Evolutionary conservation across 2,113 vertebrate species (phyloP).

Genomic region (Hippoglossus stenolepis): DNA sequence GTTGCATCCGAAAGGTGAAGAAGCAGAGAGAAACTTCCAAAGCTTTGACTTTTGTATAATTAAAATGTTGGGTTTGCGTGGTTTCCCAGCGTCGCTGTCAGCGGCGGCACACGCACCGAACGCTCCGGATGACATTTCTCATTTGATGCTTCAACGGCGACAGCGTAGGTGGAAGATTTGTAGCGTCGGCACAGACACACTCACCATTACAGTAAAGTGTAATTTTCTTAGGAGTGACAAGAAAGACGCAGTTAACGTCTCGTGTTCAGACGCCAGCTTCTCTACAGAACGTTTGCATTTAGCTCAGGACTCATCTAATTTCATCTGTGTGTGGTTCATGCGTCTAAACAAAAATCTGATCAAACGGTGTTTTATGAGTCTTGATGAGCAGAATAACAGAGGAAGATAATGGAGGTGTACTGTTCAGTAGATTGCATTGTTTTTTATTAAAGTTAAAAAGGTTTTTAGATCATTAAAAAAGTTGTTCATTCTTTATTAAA

Average conservation of each 20-base stretch:
- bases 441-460: too few species aligned
- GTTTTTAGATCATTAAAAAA: too few species aligned
- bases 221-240: neutral
- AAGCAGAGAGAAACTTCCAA: neutral
- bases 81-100: neutral
- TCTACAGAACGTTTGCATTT: neutral
- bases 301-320: neutral
- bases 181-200: neutral
- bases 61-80: neutral
- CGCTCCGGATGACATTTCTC: constrained; percentile 30
- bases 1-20: constrained; percentile 1
- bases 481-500: neutral
- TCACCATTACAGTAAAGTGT: neutral
- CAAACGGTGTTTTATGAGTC: too few species aligned
- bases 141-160: constrained; percentile 26
- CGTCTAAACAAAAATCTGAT: neutral
- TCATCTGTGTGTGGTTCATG: neutral
- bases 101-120: neutral
- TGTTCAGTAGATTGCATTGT: too few species aligned
- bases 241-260: constrained; percentile 12
- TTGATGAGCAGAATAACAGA: too few species aligned
- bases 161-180: neutral
- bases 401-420: too few species aligned
- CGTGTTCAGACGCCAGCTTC: neutral
- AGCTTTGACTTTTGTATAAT: constrained; percentile 12